Percentiles rank a stretch among this genome's conserved stretches.
phyloP scores from a whole-genome alignment of 2,113 vertebrate species.

The Tiliqua scincoides region DNA sequence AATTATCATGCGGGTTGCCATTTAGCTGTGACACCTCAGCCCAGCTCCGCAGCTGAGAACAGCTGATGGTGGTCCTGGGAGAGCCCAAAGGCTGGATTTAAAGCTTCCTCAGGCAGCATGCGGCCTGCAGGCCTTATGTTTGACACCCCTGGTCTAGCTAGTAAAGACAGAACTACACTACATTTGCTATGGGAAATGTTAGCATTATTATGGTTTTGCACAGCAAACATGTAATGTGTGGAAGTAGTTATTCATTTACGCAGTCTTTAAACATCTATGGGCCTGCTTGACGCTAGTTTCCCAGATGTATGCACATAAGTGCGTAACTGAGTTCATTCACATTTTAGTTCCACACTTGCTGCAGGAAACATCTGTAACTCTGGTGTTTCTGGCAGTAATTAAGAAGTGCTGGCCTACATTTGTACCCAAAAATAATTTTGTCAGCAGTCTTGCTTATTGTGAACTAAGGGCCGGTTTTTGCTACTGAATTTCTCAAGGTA shows the following conservation, averaged over 20 bases:
- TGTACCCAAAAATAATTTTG: neutral
- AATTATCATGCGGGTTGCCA: too few relatives aligned
- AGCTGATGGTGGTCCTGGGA: too few relatives aligned
- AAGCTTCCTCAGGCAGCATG: too few relatives aligned
- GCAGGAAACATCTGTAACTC: neutral
- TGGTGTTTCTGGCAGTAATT: neutral
- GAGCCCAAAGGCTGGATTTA: too few relatives aligned
- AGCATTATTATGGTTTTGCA: neutral
- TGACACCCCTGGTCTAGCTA: too few relatives aligned
- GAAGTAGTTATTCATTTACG: neutral
- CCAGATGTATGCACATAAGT: neutral
- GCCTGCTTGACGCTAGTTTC: neutral
- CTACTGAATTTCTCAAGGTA: neutral
- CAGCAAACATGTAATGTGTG: neutral
- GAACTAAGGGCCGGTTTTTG: neutral
- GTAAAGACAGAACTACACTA: neutral
- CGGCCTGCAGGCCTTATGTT: too few relatives aligned
- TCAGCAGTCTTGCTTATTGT: too few relatives aligned
- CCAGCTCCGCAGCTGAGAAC: too few relatives aligned
- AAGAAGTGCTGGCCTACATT: neutral
- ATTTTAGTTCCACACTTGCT: neutral
- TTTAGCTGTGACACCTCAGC: too few relatives aligned
- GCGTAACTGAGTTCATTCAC: neutral
- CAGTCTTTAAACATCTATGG: neutral
- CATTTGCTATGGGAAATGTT: neutral